These are phyloP conservation scores for Agapornis canus DNA, from an alignment of 2,797 vertebrate species.

Conservation along the genomic window DNA sequence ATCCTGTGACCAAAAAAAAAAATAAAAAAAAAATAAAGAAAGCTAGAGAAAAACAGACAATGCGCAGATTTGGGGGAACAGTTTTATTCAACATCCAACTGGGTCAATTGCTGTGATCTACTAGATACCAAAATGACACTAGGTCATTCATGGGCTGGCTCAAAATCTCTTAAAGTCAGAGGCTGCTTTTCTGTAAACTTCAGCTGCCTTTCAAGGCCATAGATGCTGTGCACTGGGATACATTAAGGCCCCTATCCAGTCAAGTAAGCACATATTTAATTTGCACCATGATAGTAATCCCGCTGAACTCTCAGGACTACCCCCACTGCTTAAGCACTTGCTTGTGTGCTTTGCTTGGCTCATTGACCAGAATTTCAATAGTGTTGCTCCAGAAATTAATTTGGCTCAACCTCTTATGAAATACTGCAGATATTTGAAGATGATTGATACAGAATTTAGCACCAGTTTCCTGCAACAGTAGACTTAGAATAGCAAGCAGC, in stretches of 20 bases:
- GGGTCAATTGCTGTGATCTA: background rate
- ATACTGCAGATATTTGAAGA: background rate
- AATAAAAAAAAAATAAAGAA: background rate
- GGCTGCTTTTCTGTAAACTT: background rate
- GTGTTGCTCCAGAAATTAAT: background rate
- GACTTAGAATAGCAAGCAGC: background rate
- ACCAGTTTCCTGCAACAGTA: background rate
- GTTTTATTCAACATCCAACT: background rate
- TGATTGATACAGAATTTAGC: background rate
- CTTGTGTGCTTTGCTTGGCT: background rate
- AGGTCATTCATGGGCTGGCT: background rate
- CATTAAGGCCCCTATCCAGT: background rate
- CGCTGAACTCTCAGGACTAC: background rate
- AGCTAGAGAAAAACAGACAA: background rate
- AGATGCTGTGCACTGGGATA: background rate
- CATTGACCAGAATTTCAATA: background rate
- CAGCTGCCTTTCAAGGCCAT: background rate
- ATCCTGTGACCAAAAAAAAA: background rate
- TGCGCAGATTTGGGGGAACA: background rate
- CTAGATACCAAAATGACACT: background rate
- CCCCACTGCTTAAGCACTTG: background rate
- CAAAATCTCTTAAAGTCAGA: background rate
- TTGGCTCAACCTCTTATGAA: background rate
- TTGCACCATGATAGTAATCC: background rate
- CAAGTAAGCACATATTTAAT: background rate